Conservation (phyloP, 2,888 invertebrate species). For the Maniola hyperantus region DNA sequence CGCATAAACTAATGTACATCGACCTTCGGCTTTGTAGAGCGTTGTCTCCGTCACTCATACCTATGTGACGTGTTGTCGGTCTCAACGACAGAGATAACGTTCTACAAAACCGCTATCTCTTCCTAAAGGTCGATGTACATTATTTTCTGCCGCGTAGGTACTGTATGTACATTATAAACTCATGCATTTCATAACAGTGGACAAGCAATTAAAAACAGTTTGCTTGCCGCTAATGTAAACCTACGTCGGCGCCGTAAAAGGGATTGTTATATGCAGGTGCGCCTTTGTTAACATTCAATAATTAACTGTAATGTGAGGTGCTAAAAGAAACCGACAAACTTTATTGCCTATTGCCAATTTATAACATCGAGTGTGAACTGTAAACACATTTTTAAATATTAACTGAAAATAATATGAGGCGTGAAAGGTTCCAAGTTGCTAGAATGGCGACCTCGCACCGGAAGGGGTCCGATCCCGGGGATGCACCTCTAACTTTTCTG, state of each 20-base stretch:
- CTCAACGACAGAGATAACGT: no score
- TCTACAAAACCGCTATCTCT: no score
- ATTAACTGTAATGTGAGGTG: conserved; percentile 62
- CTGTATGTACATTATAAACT: conserved; percentile 16
- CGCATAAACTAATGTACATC: no score
- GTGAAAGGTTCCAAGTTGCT: not conserved
- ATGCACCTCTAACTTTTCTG: no score
- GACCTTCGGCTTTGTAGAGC: no score
- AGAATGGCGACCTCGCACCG: no score
- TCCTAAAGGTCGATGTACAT: no score
- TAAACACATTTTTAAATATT: conserved; percentile 39
- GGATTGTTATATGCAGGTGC: conserved; percentile 60
- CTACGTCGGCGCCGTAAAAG: conserved; percentile 56
- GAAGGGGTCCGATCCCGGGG: no score
- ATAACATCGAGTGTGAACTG: conserved; percentile 45
- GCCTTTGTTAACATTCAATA: conserved; percentile 68
- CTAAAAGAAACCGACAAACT: conserved; percentile 66
- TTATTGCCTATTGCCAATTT: conserved; percentile 65
- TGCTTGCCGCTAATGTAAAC: conserved; percentile 43
- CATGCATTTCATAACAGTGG: conserved; percentile 32
- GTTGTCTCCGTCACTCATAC: no score
- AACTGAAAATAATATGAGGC: not conserved
- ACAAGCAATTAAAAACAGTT: conserved; percentile 43
- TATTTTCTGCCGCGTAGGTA: no score
- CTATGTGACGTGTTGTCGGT: no score